These are phyloP conservation scores for Nibea coibor DNA, from an alignment of 2,113 vertebrate genomes.

Conservation along the genomic window DNA sequence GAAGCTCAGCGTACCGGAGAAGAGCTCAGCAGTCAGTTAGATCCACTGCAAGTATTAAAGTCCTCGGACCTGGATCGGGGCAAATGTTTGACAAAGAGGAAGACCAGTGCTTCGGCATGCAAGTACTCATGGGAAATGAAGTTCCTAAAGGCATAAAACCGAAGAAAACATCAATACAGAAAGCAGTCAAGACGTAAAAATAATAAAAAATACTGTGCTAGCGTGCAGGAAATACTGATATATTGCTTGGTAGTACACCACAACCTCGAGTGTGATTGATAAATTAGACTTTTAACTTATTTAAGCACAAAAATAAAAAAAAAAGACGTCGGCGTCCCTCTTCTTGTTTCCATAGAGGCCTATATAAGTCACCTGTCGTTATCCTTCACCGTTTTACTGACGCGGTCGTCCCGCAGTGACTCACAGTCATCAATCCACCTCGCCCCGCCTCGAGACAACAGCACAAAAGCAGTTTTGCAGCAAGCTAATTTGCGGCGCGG, in stretches of 20 bases:
- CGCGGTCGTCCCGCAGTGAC: slow-evolving; percentile 8
- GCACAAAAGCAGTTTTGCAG: slow-evolving; percentile 33
- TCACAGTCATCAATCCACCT: slow-evolving; percentile 12
- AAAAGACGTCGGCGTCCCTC: no score
- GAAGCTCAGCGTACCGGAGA: neutral
- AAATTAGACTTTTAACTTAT: no score
- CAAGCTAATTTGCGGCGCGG: slow-evolving; percentile 16
- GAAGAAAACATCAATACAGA: neutral
- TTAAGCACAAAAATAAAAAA: neutral
- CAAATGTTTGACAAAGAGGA: slow-evolving; percentile 9
- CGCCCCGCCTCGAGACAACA: slow-evolving; percentile 17
- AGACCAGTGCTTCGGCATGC: slow-evolving; percentile 21
- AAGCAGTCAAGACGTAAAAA: neutral
- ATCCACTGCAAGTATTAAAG: no score
- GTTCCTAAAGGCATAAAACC: neutral
- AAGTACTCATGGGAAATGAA: slow-evolving; percentile 28
- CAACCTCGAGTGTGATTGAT: no score
- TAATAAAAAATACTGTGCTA: neutral
- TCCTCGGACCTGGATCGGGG: neutral
- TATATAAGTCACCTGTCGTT: neutral
- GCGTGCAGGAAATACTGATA: no score
- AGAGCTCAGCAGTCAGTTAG: no score
- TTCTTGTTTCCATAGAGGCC: no score
- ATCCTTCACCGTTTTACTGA: neutral
- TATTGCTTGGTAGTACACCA: no score